Percentiles rank a stretch among this genome's conserved stretches.
These are phyloP conservation scores for Ammodytes dubius DNA, from an alignment of 2,113 vertebrate species.

Conservation along the genomic window DNA sequence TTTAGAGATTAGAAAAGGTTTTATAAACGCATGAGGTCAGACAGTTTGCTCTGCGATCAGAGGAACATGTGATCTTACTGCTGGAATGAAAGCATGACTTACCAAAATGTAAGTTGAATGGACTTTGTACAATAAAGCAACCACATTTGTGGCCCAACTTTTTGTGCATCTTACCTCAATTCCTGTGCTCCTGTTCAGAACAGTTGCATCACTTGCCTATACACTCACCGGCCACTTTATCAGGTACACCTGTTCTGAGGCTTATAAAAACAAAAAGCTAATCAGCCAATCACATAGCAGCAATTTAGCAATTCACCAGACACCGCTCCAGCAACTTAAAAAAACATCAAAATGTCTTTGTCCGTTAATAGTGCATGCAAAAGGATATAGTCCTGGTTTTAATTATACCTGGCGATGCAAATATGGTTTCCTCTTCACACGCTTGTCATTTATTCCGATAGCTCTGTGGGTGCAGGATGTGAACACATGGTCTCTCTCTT, in stretches of 20 bases:
- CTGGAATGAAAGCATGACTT: not conserved
- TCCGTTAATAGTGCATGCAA: too few relatives aligned
- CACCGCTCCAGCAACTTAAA: not conserved
- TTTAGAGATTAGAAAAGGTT: not conserved
- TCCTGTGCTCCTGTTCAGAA: not conserved
- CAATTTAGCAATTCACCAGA: too few relatives aligned
- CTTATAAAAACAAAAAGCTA: too few relatives aligned
- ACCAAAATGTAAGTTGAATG: not conserved
- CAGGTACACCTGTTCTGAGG: too few relatives aligned
- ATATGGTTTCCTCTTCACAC: constrained; percentile 36
- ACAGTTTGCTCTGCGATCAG: not conserved
- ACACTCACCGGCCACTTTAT: too few relatives aligned
- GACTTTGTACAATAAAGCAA: not conserved
- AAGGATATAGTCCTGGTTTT: constrained; percentile 6
- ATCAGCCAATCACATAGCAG: too few relatives aligned
- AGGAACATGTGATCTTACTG: not conserved
- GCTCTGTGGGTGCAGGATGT: constrained; percentile 33
- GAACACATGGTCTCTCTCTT: not conserved
- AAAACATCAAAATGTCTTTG: not conserved
- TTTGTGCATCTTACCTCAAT: not conserved
- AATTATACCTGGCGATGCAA: constrained; percentile 8
- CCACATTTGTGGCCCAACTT: not conserved
- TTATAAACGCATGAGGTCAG: not conserved
- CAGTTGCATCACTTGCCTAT: not conserved
- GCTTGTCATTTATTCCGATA: constrained; percentile 16